Evolutionary conservation across 1,140 invertebrate genomes (phyloP).

Genomic region (Cardiocondyla obscurior): DNA sequence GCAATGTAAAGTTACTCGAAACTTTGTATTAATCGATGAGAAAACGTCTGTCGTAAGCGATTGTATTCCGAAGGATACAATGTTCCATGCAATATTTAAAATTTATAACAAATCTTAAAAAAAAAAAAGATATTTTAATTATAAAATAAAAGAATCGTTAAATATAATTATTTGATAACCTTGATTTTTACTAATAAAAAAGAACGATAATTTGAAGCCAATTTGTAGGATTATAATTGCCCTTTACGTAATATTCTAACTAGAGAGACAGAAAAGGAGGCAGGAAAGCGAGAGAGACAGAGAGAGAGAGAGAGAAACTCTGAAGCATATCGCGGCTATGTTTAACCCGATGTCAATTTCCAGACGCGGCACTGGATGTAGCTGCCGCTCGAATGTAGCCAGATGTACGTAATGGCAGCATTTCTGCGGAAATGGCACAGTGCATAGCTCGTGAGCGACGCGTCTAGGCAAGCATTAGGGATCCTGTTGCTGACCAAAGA

Average conservation of each 20-base stretch:
- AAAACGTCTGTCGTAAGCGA: neutral
- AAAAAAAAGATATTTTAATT: neutral
- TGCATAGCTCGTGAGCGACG: conserved; percentile 44
- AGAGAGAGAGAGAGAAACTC: conserved; percentile 6
- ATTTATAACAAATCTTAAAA: neutral
- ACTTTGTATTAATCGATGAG: neutral
- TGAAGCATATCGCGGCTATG: conserved; percentile 49
- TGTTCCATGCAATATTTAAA: neutral
- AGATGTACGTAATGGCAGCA: conserved; percentile 57
- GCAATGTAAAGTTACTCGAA: conserved; percentile 10
- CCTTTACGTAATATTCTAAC: neutral
- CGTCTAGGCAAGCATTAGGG: conserved; percentile 50
- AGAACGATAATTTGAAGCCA: neutral
- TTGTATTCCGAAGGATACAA: neutral
- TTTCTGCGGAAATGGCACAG: conserved; percentile 53
- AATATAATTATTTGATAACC: neutral
- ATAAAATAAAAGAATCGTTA: neutral
- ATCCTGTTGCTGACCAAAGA: conserved; percentile 48
- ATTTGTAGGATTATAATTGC: neutral
- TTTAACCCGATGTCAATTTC: conserved; percentile 60
- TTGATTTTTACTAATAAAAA: neutral
- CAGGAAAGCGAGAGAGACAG: neutral
- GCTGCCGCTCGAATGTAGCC: conserved; percentile 48
- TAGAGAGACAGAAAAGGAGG: neutral
- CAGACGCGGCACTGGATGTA: conserved; percentile 54